Evolutionary conservation across 2,797 vertebrate species (phyloP).

Genomic region (Esox masquinongy): DNA sequence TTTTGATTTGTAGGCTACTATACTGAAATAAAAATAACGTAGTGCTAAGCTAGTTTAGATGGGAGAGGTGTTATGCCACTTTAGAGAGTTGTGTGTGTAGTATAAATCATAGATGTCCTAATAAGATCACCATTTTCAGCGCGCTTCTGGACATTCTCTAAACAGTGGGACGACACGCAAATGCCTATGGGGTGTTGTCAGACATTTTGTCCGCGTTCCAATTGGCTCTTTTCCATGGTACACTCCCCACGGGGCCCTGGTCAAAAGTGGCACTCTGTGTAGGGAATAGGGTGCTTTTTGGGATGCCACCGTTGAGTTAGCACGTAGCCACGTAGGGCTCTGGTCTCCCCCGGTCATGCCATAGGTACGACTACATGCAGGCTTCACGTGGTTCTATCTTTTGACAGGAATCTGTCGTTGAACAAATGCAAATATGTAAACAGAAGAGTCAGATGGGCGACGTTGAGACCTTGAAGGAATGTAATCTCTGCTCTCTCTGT

Average conservation of each 20-base stretch:
- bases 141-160: conserved; percentile 16
- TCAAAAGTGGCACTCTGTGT: not conserved
- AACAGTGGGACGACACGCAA: conserved; percentile 37
- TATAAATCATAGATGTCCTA: conserved; percentile 1
- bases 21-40: not conserved
- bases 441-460: conserved; percentile 46
- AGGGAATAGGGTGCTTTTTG: not conserved
- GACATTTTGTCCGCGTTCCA: conserved; percentile 34
- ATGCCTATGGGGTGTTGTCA: conserved; percentile 42
- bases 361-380: conserved; percentile 54
- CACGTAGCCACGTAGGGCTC: conserved; percentile 46
- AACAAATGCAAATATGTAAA: conserved; percentile 70
- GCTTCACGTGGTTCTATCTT: conserved; percentile 53
- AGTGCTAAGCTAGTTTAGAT: not conserved
- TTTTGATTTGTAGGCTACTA: not conserved
- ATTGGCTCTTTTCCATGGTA: not conserved
- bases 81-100: too few species aligned
- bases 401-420: conserved; percentile 71
- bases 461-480: conserved; percentile 45
- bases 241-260: not conserved
- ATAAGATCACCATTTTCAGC: conserved; percentile 27
- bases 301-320: conserved; percentile 31
- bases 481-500: conserved; percentile 49
- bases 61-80: too few species aligned
- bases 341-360: conserved; percentile 43